phyloP scores from a whole-genome alignment of 2,888 invertebrate genomes.

The Schizaphis graminum region DNA sequence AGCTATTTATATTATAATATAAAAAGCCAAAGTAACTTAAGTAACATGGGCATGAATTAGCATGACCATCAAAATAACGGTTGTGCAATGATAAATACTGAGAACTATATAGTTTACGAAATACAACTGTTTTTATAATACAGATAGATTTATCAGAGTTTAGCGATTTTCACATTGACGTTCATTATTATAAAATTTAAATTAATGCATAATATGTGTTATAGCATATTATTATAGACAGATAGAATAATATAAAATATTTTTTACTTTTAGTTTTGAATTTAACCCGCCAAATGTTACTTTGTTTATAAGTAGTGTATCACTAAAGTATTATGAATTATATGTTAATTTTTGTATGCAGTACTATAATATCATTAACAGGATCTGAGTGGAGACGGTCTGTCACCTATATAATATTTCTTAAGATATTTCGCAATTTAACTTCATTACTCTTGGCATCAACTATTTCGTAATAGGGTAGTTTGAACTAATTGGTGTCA shows the following conservation, averaged over 20 bases:
- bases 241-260: not conserved
- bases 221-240: not conserved
- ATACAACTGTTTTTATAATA: not conserved
- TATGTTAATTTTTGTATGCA: too few species aligned
- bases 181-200: not conserved
- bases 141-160: not conserved
- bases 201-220: not conserved
- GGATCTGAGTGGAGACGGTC: too few species aligned
- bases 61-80: not conserved
- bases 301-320: too few species aligned
- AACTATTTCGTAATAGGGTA: too few species aligned
- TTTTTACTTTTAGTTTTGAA: not conserved
- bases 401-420: too few species aligned
- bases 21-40: not conserved
- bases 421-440: too few species aligned
- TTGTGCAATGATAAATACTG: not conserved
- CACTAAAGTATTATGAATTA: too few species aligned
- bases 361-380: too few species aligned
- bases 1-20: not conserved
- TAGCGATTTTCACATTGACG: not conserved
- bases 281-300: not conserved
- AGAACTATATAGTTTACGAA: not conserved
- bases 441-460: too few species aligned
- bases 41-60: too few species aligned
- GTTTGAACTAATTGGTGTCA: too few species aligned